Conservation (phyloP, 2,797 vertebrate species). For the Garrulus glandarius region DNA sequence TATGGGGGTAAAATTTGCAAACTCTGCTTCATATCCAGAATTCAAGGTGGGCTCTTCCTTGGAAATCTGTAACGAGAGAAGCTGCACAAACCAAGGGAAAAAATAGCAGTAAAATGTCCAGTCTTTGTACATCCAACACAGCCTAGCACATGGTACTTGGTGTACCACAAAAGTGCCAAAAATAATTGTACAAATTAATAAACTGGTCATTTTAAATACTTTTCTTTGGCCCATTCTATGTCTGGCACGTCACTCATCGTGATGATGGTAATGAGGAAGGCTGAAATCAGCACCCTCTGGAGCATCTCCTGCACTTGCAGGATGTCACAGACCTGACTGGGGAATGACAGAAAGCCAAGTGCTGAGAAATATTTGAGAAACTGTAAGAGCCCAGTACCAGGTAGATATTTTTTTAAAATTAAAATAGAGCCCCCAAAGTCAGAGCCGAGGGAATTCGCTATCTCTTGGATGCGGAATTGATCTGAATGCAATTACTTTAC, state of each 20-base stretch:
- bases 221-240: background rate
- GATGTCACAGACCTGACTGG: background rate
- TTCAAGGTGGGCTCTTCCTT: background rate
- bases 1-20: rapidly evolving
- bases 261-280: rapidly evolving
- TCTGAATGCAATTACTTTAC: conserved; percentile 22
- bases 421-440: background rate
- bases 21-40: background rate
- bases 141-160: rapidly evolving
- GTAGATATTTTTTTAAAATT: background rate
- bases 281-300: background rate
- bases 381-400: background rate
- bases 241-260: rapidly evolving
- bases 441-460: background rate
- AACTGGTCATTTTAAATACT: background rate
- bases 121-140: rapidly evolving
- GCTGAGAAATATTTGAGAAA: background rate
- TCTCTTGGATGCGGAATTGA: background rate
- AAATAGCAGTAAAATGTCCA: rapidly evolving
- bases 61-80: background rate
- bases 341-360: background rate
- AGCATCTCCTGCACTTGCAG: background rate
- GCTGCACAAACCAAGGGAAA: background rate
- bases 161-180: background rate
- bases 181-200: rapidly evolving